These are phyloP conservation scores for Cataglyphis rosenhaueri DNA, from an alignment of 2,888 invertebrate genomes.

Conservation along the genomic window DNA sequence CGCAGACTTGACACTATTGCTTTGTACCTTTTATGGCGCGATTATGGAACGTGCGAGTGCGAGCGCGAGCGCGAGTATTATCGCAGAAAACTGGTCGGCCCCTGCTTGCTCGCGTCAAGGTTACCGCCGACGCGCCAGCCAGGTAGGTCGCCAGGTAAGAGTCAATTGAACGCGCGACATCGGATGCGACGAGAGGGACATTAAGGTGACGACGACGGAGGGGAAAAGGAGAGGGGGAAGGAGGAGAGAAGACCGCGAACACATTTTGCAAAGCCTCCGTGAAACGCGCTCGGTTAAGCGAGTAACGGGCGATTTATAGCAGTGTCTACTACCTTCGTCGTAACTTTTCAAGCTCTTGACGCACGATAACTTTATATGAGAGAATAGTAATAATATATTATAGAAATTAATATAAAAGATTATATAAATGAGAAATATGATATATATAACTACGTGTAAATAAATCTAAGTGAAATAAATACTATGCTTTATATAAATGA, in stretches of 20 bases:
- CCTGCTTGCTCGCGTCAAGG: conserved; percentile 70
- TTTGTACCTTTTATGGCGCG: conserved; percentile 77
- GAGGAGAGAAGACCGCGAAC: background rate
- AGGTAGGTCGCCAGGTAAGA: conserved; percentile 69
- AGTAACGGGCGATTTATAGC: conserved; percentile 30
- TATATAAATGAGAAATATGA: background rate
- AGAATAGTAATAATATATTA: background rate
- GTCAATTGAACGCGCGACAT: conserved; percentile 60
- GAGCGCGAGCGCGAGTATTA: conserved; percentile 68
- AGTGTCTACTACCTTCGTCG: conserved; percentile 25
- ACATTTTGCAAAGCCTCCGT: background rate
- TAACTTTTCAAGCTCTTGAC: background rate
- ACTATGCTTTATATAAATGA: background rate
- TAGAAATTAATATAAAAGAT: background rate
- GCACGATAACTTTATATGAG: background rate
- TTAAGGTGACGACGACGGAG: background rate
- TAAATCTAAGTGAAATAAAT: background rate
- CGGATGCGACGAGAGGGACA: conserved; percentile 19
- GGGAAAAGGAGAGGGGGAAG: background rate
- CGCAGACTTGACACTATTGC: conserved; percentile 79
- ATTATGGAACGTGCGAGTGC: conserved; percentile 70
- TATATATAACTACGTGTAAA: background rate
- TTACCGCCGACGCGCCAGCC: conserved; percentile 57
- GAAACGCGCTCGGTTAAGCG: conserved; percentile 28
- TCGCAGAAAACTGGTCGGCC: conserved; percentile 71